Evolutionary conservation across 2,113 vertebrate species (phyloP), one percentile per base, ranked within the genome.

Genomic region (Pedetes capensis): DNA sequence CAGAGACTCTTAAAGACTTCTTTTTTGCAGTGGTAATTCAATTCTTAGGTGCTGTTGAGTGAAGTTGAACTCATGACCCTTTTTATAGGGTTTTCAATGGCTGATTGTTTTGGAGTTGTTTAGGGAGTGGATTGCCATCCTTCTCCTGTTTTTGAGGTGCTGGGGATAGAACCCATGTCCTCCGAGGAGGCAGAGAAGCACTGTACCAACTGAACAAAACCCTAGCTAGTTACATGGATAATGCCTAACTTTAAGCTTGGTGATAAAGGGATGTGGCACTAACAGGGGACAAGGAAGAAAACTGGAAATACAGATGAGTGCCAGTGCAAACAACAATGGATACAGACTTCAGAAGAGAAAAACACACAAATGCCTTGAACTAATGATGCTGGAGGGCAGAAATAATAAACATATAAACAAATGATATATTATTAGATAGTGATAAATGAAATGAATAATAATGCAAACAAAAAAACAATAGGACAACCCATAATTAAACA

Each of bases 301-400:
- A 39, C 37, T 25, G 4, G 17, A 87, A 69, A 55, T 83, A 82
- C 0, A 32, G 49, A 22, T 91, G 6, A 42, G 5, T 5, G 18
- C 8, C n/a, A 83, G 51, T 37, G 27, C n/a, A 0, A 34, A 3
- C 29, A 20, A 42, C 22, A 68, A 37, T 10, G 23, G 90, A 63
- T 84, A 25, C 51, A 53, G 66, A 75, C 47, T 75, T 87, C 29
- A 64, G n/a, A 87, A 32, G 23, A 87, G 37, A 69, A 47, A 44
- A 23, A 44, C 0, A 47, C 2, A 68, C 3, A 34, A 78, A 55
- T 1, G 3, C 34, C 3, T 12, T n/a, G 27, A 25, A 0, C 1
- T 44, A 23, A 14, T 18, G 34, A 3, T 64, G 18, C 37, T 32
- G 20, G 16, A 17, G 9, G 8, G 44, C 7, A 53, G 3, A 85